A percentile compares a stretch with the other conserved stretches of the same genome.
Evolutionary conservation across 2,113 vertebrate genomes (phyloP).

Genomic region (Helogale parvula): DNA sequence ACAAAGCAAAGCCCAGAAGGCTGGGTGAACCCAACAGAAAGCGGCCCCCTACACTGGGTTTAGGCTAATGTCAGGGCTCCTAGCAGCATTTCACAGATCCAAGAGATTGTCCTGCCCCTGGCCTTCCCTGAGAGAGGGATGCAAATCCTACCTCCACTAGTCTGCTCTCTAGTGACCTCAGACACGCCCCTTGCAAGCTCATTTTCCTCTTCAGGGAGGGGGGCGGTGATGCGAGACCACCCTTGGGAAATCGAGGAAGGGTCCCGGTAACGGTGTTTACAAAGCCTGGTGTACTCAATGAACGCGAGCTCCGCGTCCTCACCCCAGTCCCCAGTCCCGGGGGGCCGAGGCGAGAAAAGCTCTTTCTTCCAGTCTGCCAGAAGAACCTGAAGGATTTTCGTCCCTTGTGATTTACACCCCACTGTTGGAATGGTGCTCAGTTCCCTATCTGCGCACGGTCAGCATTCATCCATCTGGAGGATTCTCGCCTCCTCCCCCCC

Average conservation of each 20-base stretch:
- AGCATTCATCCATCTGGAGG: too few species aligned
- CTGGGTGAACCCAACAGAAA: neutral
- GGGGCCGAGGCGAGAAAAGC: neutral
- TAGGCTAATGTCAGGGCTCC: too few species aligned
- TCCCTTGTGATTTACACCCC: neutral
- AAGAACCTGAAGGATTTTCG: neutral
- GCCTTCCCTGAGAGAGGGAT: neutral
- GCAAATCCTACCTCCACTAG: neutral
- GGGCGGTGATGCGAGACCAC: too few species aligned
- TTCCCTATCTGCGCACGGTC: neutral
- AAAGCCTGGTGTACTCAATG: neutral
- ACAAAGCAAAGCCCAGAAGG: neutral
- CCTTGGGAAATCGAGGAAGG: neutral
- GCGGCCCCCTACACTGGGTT: neutral
- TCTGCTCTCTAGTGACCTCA: neutral
- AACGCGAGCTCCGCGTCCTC: neutral
- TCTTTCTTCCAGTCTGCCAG: neutral
- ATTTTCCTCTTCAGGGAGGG: neutral
- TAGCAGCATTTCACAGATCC: neutral
- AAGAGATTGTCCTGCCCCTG: neutral
- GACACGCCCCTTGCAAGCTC: neutral
- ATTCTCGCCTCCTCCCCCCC: neutral
- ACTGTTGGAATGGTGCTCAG: rapidly evolving
- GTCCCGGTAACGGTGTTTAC: neutral
- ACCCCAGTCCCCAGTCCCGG: rapidly evolving